Base-by-base conservation (phyloP, 2,888 invertebrate species). In the Ectropis crepuscularia region DNA sequence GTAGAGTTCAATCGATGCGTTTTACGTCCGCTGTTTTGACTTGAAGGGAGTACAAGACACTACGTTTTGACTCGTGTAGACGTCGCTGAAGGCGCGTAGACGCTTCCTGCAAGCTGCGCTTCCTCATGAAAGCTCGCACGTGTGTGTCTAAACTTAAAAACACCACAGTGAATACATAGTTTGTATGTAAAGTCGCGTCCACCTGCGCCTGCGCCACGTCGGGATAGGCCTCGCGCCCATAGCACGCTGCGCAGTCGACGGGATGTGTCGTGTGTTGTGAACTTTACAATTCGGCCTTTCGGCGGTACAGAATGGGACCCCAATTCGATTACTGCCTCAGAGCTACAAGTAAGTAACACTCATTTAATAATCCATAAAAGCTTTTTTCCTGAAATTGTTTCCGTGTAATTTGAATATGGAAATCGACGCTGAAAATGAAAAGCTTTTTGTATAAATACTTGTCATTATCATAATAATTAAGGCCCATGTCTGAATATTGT, bases 291-390 rank as follows among this genome's bases (percentile, higher is more conserved):
- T 67, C 62, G 45, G 53, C 63, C 71, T 68, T 74, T 67, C 62
- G 45, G 53, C 69, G 67, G 49, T 62, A 61, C 65, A 82, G 68
- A 72, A 92, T 92, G 92, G 92, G 92, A 87, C 92, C 92, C 75
- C 92, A 92, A 76, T 92, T 90, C 75, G 92, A 92, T 77, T 92
- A 90, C 77, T 91, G 91, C 71, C 82, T 92, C 38, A 89, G 92
- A 55, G 92, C 91, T 61, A 89, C 92, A 69, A 92, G 92, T 92
- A 78, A 92, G 92, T 90, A 64, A 37, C 36, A 28, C 11, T 12
- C 53, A 49, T 41, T 58, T 36, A 10, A 36, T 48, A 16, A 16
- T 28, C 10, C 16, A 0, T 53, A 38, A 43, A 45, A 54, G 41
- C 37, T 61, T 61, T 46, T n/a, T 59, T 6, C 7, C 12, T 55